These are phyloP conservation scores for Manis pentadactyla DNA, from an alignment of 2,797 vertebrate genomes.

Conservation along the genomic window DNA sequence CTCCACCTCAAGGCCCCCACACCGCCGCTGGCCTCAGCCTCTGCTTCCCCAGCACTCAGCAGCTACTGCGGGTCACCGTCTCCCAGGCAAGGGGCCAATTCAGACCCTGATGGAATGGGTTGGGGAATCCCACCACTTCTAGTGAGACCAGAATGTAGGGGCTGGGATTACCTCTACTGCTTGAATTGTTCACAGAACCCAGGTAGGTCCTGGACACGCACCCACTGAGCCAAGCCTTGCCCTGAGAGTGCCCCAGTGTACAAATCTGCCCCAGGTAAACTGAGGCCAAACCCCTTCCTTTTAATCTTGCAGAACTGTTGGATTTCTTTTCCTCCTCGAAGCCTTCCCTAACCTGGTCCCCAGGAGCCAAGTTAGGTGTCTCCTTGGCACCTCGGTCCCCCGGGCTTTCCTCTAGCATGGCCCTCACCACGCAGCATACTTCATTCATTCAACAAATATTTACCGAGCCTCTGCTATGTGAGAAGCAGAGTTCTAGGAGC, in stretches of 20 bases:
- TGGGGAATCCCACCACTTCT: too few relatives aligned
- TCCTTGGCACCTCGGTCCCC: background rate
- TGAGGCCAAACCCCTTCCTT: background rate
- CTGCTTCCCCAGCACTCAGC: background rate
- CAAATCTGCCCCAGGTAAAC: background rate
- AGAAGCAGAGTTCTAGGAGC: background rate
- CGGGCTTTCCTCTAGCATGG: background rate
- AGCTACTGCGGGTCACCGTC: background rate
- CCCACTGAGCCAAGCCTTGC: background rate
- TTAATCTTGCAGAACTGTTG: background rate
- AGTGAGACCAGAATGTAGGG: background rate
- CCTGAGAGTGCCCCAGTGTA: rapidly evolving
- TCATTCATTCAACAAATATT: background rate
- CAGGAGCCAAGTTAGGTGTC: background rate
- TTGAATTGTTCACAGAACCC: background rate
- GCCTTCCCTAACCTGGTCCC: too few relatives aligned
- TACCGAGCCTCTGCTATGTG: background rate
- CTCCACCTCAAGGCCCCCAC: background rate
- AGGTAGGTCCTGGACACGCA: background rate
- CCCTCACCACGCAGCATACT: background rate
- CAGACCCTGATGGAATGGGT: background rate
- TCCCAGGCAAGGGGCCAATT: background rate
- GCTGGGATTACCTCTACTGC: background rate
- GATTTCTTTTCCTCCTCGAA: background rate
- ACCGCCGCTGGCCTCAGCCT: too few relatives aligned